These are phyloP conservation scores for Apantesis nais DNA, from an alignment of 2,888 invertebrate species.

Conservation along the genomic window DNA sequence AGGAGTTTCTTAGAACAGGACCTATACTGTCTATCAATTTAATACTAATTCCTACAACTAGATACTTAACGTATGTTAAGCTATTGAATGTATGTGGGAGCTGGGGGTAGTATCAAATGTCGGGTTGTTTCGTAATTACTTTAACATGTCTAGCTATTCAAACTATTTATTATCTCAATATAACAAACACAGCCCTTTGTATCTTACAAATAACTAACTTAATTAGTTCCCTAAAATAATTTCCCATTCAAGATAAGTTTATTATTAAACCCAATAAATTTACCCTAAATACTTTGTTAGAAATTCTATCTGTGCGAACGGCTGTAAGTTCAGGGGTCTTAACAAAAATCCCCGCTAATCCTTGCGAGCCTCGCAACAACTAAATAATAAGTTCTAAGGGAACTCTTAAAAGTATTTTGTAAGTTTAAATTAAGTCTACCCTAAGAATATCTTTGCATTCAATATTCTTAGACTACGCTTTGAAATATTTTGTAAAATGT, in stretches of 20 bases:
- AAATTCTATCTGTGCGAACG: constrained; percentile 26
- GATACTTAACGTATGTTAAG: no score
- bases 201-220: constrained; percentile 33
- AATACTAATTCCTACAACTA: no score
- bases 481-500: background rate
- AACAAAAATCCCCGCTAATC: constrained; percentile 46
- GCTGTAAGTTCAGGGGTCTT: constrained; percentile 21
- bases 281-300: constrained; percentile 35
- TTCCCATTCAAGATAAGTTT: constrained; percentile 39
- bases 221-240: constrained; percentile 37
- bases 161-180: constrained; percentile 35
- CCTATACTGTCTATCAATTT: no score
- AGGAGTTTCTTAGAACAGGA: no score
- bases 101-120: background rate
- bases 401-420: constrained; percentile 51
- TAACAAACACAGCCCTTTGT: constrained; percentile 24
- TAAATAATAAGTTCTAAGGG: constrained; percentile 30
- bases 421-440: constrained; percentile 25
- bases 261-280: constrained; percentile 42
- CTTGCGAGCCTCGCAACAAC: constrained; percentile 23
- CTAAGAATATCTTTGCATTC: background rate
- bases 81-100: background rate
- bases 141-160: constrained; percentile 22
- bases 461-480: background rate
- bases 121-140: constrained; percentile 11